Percentiles rank a stretch among this genome's conserved stretches.
phyloP scores from a whole-genome alignment of 2,797 vertebrate genomes.

The Falco rusticolus region DNA sequence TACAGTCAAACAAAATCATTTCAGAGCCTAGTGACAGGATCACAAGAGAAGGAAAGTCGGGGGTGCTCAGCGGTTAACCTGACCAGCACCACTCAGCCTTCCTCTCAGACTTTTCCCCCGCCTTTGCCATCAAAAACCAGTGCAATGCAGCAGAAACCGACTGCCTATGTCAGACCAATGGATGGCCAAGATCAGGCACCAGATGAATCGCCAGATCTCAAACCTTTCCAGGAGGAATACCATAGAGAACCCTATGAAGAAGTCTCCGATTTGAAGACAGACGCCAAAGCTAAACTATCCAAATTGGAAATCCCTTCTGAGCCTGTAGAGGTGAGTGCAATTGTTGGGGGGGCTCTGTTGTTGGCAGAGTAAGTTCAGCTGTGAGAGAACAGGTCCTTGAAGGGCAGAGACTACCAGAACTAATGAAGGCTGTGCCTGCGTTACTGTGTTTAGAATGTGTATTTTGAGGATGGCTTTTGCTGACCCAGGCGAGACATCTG shows the following conservation, averaged over 20 bases:
- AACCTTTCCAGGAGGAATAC: slow-evolving; percentile 83
- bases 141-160: slow-evolving; percentile 90
- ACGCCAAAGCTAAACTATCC: slow-evolving; percentile 78
- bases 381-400: neutral
- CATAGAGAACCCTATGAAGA: slow-evolving; percentile 76
- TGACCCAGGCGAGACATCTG: neutral
- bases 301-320: slow-evolving; percentile 82
- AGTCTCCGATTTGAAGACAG: slow-evolving; percentile 78
- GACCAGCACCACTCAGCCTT: slow-evolving; percentile 74
- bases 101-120: slow-evolving; percentile 86
- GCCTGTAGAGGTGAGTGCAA: slow-evolving; percentile 84
- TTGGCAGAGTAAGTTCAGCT: neutral
- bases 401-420: neutral
- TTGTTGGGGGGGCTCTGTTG: neutral
- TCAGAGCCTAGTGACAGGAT: slow-evolving; percentile 55
- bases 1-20: slow-evolving; percentile 59
- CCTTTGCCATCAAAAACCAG: slow-evolving; percentile 84
- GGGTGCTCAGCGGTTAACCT: slow-evolving; percentile 61
- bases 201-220: slow-evolving; percentile 88
- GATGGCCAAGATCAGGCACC: slow-evolving; percentile 92
- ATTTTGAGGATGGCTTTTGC: neutral
- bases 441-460: neutral
- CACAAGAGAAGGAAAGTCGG: slow-evolving; percentile 64
- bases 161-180: slow-evolving; percentile 95
- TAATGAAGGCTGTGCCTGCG: rapidly evolving